Evolutionary conservation across 2,797 vertebrate genomes (phyloP).

Genomic region (Prunella strophiata): DNA sequence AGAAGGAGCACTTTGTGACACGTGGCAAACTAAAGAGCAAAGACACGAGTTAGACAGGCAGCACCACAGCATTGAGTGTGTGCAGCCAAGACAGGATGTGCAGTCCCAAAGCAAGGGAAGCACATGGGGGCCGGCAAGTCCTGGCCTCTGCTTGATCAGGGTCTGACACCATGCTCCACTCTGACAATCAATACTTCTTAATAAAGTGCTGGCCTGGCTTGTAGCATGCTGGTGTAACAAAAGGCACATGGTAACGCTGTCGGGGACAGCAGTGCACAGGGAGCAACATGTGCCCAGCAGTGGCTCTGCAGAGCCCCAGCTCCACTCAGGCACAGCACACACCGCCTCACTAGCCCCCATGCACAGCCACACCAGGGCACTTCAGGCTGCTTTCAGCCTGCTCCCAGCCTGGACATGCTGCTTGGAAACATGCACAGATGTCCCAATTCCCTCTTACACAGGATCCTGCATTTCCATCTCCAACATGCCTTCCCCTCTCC

Average conservation of each 20-base stretch:
- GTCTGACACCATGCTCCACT: background rate
- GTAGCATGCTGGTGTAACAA: accelerated
- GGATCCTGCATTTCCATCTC: background rate
- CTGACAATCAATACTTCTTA: background rate
- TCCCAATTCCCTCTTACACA: background rate
- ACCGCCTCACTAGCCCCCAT: accelerated
- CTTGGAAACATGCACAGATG: accelerated
- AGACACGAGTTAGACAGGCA: background rate
- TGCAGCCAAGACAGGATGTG: accelerated
- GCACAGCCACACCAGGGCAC: background rate
- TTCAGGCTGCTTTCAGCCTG: background rate
- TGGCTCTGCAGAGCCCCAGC: background rate
- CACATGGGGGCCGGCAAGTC: accelerated
- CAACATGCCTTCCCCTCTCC: accelerated
- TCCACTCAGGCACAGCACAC: background rate
- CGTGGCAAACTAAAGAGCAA: background rate
- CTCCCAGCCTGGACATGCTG: background rate
- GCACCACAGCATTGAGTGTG: accelerated
- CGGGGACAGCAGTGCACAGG: accelerated
- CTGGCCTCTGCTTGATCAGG: background rate
- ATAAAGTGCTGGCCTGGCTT: background rate
- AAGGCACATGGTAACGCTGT: background rate
- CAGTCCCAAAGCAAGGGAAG: background rate
- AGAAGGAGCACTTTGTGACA: background rate
- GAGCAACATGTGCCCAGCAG: accelerated